Base-by-base conservation (phyloP, 2,888 invertebrate species). In the Leptinotarsa tumamoca region DNA sequence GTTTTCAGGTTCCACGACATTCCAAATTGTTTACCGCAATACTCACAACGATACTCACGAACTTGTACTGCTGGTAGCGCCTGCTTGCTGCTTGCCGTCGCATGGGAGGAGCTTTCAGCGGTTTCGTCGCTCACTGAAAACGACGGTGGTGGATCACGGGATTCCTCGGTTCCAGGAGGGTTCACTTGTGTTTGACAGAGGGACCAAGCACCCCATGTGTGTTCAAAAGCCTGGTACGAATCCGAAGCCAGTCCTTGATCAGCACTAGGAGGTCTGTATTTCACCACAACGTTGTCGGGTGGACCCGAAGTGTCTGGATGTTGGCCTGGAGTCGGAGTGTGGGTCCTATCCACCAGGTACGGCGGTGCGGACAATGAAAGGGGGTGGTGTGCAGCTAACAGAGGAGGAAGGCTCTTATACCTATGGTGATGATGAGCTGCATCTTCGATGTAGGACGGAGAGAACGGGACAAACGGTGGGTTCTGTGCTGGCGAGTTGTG, bases 1-100 rank as follows among this genome's bases (percentile, higher is more conserved):
- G 96, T 96, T 88, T 96, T 96, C 85, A 96, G 91, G 90, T 96
- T 96, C 96, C 96, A 96, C 76, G 95, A 95, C 96, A 96, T 96
- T 77, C 96, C 96, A 84, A 96, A 96, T 88, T 96, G 96, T 89
- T 96, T 96, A 74, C 95, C 95, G 87, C 96, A 96, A 87, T 96
- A 96, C 86, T 95, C 95, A 87, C 96, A 96, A 76, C 95, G 93
- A 87, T 96, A 96, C 87, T 96, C 96, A 74, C 96, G 91, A 66
- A 95, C 94, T 33, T 70, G 70, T 89, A 90, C 87, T 15, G 85
- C 78, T 15, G 85, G 85, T 71, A 84, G 71, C 49, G 83, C 79
- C 73, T 82, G 83, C 76, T 85, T 84, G 90, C 91, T 84, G 80
- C 85, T 85, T 71, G 87, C 85, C 52, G 87, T 83, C 54, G 87